phyloP scores from a whole-genome alignment of 1,140 invertebrate genomes.

The Cataglyphis hispanica region DNA sequence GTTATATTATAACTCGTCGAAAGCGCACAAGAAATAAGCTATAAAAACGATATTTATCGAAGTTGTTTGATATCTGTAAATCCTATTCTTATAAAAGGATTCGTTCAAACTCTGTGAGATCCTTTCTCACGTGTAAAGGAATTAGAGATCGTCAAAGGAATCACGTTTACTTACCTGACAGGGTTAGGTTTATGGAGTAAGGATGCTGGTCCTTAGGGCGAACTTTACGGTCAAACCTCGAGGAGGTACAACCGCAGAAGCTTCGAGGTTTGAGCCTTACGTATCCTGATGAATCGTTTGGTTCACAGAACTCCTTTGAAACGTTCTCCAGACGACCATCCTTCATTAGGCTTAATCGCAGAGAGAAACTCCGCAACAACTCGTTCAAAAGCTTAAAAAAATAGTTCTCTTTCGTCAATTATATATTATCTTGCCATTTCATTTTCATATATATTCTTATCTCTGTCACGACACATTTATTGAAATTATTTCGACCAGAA shows the following conservation, averaged over 20 bases:
- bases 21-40: neutral
- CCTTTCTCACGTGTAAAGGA: conserved; percentile 64
- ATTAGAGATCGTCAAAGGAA: conserved; percentile 74
- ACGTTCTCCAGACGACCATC: conserved; percentile 73
- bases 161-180: conserved; percentile 74
- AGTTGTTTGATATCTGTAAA: neutral
- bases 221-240: conserved; percentile 72
- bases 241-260: conserved; percentile 75
- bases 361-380: conserved; percentile 47
- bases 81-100: conserved; percentile 2
- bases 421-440: neutral
- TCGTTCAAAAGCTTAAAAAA: conserved; percentile 11
- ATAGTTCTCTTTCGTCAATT: neutral
- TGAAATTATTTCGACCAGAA: neutral
- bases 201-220: conserved; percentile 70
- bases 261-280: conserved; percentile 72
- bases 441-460: neutral
- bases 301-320: conserved; percentile 72
- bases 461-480: neutral
- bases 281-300: conserved; percentile 78
- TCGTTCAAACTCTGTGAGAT: conserved; percentile 30
- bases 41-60: neutral
- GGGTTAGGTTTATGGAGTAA: conserved; percentile 74
- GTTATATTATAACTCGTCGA: neutral
- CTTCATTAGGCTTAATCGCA: conserved; percentile 77